Conservation (phyloP, 2,113 vertebrate genomes). For the Mormyrus lacerda region DNA sequence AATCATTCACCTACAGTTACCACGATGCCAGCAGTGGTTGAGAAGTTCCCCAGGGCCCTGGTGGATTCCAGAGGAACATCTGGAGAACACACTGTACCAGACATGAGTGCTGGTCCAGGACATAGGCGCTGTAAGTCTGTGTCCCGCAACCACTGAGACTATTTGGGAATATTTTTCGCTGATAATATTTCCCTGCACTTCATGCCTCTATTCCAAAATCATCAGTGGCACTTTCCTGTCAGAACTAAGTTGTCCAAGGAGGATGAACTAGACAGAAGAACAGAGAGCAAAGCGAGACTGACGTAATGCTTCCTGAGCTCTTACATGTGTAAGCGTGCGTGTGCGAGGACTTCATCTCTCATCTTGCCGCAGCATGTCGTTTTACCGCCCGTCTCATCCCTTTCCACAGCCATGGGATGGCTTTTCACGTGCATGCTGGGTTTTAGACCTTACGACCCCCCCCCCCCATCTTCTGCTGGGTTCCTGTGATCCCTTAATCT, state of each 20-base stretch:
- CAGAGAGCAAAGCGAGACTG: not conserved
- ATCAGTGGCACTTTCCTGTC: not conserved
- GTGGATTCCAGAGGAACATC: conserved; percentile 7
- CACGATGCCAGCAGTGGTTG: not conserved
- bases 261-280: not conserved
- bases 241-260: not conserved
- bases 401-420: not conserved
- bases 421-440: not conserved
- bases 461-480: not conserved
- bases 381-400: not conserved
- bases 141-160: not conserved
- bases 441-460: not conserved
- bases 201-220: not conserved
- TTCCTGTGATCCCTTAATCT: not conserved
- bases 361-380: not conserved
- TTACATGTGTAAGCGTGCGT: not conserved
- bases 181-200: not conserved
- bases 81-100: conserved; percentile 10
- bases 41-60: not conserved
- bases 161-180: not conserved
- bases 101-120: not conserved
- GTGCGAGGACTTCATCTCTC: not conserved
- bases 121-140: not conserved
- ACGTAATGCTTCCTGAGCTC: not conserved
- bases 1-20: not conserved